A percentile compares a stretch with the other conserved stretches of the same genome.
These are phyloP conservation scores for Prorops nasuta DNA, from an alignment of 1,140 invertebrate species.

Conservation along the genomic window DNA sequence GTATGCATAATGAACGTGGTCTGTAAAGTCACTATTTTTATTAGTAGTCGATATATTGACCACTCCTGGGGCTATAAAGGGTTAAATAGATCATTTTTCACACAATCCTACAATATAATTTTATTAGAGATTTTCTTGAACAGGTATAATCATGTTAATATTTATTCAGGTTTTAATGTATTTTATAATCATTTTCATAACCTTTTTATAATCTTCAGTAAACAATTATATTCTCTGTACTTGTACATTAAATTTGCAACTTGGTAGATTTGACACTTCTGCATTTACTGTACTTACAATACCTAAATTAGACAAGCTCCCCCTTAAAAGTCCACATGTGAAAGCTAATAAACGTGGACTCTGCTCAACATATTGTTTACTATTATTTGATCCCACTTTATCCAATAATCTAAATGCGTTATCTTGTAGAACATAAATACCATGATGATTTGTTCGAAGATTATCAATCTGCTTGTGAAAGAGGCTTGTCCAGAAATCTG, in stretches of 20 bases:
- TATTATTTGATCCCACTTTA: conserved; percentile 73
- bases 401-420: conserved; percentile 90
- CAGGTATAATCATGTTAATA: too few relatives aligned
- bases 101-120: too few relatives aligned
- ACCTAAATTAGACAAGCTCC: conserved; percentile 91
- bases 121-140: too few relatives aligned
- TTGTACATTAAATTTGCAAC: conserved; percentile 93
- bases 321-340: conserved; percentile 92
- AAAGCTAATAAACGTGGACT: conserved; percentile 89
- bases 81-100: too few relatives aligned
- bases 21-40: too few relatives aligned
- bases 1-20: too few relatives aligned
- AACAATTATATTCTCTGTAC: conserved; percentile 68
- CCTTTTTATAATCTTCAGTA: too few relatives aligned
- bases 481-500: conserved; percentile 95
- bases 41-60: too few relatives aligned
- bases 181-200: too few relatives aligned
- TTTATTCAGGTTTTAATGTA: too few relatives aligned
- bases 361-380: conserved; percentile 87
- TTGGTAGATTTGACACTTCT: conserved; percentile 89
- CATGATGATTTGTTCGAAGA: conserved; percentile 97
- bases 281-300: conserved; percentile 92
- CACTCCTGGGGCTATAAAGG: too few relatives aligned
- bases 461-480: conserved; percentile 99
- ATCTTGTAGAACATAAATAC: conserved; percentile 97